These are phyloP conservation scores for Corythornis madagascariensis DNA, from an alignment of 2,113 vertebrate genomes.

Conservation along the genomic window DNA sequence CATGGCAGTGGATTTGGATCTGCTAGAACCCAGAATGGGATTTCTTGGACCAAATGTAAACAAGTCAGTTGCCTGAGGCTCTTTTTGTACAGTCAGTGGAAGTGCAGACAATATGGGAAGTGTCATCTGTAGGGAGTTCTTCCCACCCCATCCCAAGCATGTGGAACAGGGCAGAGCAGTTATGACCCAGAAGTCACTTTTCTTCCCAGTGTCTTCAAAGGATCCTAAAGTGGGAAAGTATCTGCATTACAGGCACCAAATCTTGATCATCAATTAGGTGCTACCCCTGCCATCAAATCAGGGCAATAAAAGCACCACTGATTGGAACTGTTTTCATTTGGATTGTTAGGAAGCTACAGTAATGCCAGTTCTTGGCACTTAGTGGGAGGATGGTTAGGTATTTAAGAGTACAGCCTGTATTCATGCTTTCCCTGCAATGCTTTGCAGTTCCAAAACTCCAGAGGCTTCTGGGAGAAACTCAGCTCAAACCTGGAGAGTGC, in stretches of 20 bases:
- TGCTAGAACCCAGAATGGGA: neutral
- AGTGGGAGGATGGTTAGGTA: neutral
- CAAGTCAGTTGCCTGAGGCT: neutral
- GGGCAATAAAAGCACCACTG: neutral
- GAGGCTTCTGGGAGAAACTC: conserved; percentile 91
- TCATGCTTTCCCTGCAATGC: neutral
- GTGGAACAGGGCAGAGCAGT: neutral
- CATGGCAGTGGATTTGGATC: neutral
- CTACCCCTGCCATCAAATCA: neutral
- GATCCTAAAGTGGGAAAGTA: neutral
- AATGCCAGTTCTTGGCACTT: neutral
- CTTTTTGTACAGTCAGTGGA: neutral
- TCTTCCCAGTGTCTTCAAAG: neutral
- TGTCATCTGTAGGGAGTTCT: neutral
- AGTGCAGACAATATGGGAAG: neutral
- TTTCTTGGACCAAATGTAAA: conserved; percentile 10
- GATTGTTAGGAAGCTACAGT: neutral
- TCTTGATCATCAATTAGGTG: too few species aligned
- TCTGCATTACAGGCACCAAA: neutral
- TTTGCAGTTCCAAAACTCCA: conserved; percentile 76
- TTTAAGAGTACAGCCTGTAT: neutral
- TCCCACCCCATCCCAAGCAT: neutral
- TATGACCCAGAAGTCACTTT: neutral
- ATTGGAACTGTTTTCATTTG: neutral
- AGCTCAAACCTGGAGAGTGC: conserved; percentile 84